Base-by-base conservation (phyloP, 2,888 invertebrate species). In the Orchestes rusci region DNA sequence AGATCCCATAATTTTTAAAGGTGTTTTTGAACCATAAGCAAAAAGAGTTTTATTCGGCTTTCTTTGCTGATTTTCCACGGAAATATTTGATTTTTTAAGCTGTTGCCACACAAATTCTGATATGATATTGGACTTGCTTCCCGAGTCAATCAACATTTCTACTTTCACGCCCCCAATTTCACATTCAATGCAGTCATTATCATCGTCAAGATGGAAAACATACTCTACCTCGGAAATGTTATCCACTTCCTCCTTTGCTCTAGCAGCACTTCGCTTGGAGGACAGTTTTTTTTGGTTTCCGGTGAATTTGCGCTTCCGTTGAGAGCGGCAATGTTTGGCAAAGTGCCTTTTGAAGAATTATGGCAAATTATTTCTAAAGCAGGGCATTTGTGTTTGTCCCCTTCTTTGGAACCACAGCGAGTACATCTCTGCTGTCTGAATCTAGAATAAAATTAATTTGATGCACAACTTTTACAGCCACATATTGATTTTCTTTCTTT, bases 1-100 rank as follows among this genome's bases (percentile, higher is more conserved):
- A 36, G 42, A 49, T 2, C 56, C 53, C 3, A 53, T 17, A 16
- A 56, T 35, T 4, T 45, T 12, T 23, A 56, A 40, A 3, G 51
- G 41, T 13, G 50, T 19, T 10, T 45, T 43, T 2, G 27, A 27
- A 10, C 23, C 23, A 23, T 23, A 23, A 5, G 23, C 23, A 23
- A 23, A 15, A 23, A 23, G 23, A 23, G 20, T 36, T 7, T 36
- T 37, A 27, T 37, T 37, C 5, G 37, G 37, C 4, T 37, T 37
- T 37, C 27, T 37, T 13, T 13, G 4, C 19, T 23, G 37, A 27
- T 37, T 37, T 10, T 10, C 15, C 3, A 37, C 37, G 5, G 10
- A 4, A 13, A 37, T 18, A 4, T 28, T 16, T 16, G 19, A 23
- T 20, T 40, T 18, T 12, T 40, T 33, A 33, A 40, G 23, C 4